Evolutionary conservation across 2,113 vertebrate species (phyloP).

Genomic region (Pungitius pungitius): DNA sequence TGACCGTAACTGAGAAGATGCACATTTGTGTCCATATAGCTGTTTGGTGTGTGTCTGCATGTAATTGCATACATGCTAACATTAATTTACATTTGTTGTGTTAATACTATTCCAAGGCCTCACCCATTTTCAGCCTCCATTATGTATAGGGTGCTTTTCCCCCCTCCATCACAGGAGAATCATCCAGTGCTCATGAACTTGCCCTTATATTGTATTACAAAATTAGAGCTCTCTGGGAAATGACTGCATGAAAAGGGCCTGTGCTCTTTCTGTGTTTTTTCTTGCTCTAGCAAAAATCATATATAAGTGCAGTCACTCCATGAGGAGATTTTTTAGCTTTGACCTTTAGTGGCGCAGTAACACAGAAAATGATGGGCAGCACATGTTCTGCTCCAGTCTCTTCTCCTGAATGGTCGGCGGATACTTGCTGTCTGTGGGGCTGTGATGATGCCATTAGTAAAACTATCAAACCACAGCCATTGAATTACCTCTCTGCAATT

Average conservation of each 20-base stretch:
- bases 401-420: conserved; percentile 63
- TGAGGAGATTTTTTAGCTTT: conserved; percentile 77
- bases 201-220: conserved; percentile 83
- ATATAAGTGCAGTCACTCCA: conserved; percentile 88
- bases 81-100: conserved; percentile 46
- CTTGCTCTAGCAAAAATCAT: conserved; percentile 82
- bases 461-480: background rate
- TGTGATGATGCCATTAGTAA: conserved; percentile 42
- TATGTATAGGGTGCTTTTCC: conserved; percentile 65
- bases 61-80: conserved; percentile 7
- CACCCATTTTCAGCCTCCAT: conserved; percentile 57
- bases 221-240: conserved; percentile 87
- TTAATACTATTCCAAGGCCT: conserved; percentile 50
- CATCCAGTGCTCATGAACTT: conserved; percentile 75
- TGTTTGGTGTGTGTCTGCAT: background rate
- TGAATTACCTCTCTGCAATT: conserved; percentile 64
- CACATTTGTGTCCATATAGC: background rate
- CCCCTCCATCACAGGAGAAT: conserved; percentile 64
- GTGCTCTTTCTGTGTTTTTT: conserved; percentile 78
- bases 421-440: conserved; percentile 35
- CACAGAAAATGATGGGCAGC: conserved; percentile 82
- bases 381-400: conserved; percentile 76
- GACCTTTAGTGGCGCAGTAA: conserved; percentile 84
- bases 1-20: background rate
- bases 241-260: conserved; percentile 85